Conservation (phyloP, 2,888 invertebrate species). For the Machimus rusticus region DNA sequence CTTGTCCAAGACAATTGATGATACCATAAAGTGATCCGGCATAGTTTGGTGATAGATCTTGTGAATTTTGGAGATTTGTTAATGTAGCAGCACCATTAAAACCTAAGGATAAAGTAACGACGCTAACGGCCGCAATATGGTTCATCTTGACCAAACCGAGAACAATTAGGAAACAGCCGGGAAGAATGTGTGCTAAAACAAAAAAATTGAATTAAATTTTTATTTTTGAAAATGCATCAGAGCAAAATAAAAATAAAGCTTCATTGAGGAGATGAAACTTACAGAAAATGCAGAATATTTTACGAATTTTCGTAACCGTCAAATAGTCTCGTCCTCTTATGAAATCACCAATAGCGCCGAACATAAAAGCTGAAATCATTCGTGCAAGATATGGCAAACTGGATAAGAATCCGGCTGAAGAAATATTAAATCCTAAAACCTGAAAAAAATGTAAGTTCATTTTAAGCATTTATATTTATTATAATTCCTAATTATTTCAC, state of each 20-base stretch:
- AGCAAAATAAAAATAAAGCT: no score
- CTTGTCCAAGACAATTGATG: constrained; percentile 75
- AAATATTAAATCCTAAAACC: constrained; percentile 74
- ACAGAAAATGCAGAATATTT: constrained; percentile 73
- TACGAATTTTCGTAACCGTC: constrained; percentile 68
- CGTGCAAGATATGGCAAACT: constrained; percentile 76
- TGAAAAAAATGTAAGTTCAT: not conserved
- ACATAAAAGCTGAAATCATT: constrained; percentile 72
- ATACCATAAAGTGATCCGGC: constrained; percentile 78
- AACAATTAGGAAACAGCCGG: constrained; percentile 66
- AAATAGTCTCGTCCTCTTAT: constrained; percentile 65
- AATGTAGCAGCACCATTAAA: constrained; percentile 71
- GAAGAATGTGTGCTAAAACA: constrained; percentile 67
- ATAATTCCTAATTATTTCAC: constrained; percentile 50
- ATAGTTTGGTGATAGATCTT: constrained; percentile 78
- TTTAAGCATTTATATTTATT: not conserved
- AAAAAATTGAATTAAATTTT: not conserved
- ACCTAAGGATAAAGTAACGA: constrained; percentile 75
- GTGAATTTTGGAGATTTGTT: constrained; percentile 70
- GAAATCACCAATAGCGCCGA: constrained; percentile 74
- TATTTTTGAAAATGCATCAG: not conserved
- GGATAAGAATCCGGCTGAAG: constrained; percentile 74
- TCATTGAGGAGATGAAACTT: constrained; percentile 52
- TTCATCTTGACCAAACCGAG: constrained; percentile 71
- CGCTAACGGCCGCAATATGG: constrained; percentile 68